Base-by-base conservation (phyloP, 2,888 invertebrate species). In the Emmelina monodactyla region DNA sequence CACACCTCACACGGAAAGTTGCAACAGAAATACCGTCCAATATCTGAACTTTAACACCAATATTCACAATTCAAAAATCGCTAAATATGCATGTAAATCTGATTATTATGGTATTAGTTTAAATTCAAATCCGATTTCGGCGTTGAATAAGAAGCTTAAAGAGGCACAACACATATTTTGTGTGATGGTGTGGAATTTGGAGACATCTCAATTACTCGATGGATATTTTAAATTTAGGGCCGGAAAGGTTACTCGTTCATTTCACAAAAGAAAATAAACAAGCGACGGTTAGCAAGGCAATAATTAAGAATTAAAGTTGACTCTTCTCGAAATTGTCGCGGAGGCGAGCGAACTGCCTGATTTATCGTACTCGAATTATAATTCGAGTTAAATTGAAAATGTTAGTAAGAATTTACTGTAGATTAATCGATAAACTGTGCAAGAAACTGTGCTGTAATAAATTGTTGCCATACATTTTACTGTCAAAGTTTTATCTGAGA, bases 241-340 rank as follows among this genome's bases (percentile, higher is more conserved):
- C 41, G 44, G 37, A 44, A 40, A 43, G 41, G 41, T 41, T 44
- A 37, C 44, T 44, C 55, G 56, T 69, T 62, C 64, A 64, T 60
- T 70, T 66, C 49, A 51, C 55, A 60, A 58, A 61, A 59, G 57
- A 62, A 65, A 69, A 71, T 70, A 66, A 72, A 66, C 62, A 67
- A 58, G 58, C 57, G 57, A 57, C 49, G 55, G 47, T 55, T 46
- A 58, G 57, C 58, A 56, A 58, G 54, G 49, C 61, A 59, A 70
- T 71, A 69, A 75, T 72, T 75, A 73, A 72, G 70, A 67, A 70
- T 71, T 70, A 68, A 68, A 71, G 48, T 55, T 58, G 56, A 25
- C 58, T 64, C 60, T 62, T 62, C 56, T 60, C 55, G 49, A 67
- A 69, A 66, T 65, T 66, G 68, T 67, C 63, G 56, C 62, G 52